phyloP scores from a whole-genome alignment of 2,797 vertebrate genomes.

The Okamejei kenojei region DNA sequence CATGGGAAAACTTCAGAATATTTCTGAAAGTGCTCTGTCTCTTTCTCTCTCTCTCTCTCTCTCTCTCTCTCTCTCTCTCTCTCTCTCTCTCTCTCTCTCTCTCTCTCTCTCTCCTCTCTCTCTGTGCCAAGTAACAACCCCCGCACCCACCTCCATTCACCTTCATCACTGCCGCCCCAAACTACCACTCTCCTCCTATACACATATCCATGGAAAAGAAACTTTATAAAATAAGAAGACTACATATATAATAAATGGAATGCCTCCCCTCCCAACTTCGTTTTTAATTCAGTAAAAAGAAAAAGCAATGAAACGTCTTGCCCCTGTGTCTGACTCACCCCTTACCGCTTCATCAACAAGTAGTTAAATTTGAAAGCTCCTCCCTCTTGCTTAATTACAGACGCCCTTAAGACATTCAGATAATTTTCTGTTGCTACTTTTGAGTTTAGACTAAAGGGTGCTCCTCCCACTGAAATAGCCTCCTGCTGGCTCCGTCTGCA shows the following conservation, averaged over 20 bases:
- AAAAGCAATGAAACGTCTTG: neutral
- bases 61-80: neutral
- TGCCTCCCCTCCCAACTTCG: neutral
- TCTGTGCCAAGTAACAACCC: too few relatives aligned
- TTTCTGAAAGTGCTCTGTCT: neutral
- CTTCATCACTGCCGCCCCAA: too few relatives aligned
- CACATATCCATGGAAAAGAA: neutral
- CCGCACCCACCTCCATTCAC: too few relatives aligned
- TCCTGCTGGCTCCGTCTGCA: slow-evolving; percentile 35
- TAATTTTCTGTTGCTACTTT: slow-evolving; percentile 35
- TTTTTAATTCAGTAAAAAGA: neutral
- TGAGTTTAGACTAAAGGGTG: slow-evolving; percentile 28
- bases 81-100: neutral
- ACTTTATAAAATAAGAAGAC: neutral
- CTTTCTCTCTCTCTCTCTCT: neutral
- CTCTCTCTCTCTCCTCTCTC: neutral
- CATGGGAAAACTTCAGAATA: neutral
- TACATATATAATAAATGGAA: neutral
- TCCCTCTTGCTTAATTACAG: slow-evolving; percentile 28
- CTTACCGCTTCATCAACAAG: slow-evolving; percentile 3
- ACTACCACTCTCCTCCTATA: neutral
- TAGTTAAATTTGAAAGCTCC: slow-evolving; percentile 16
- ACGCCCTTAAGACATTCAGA: slow-evolving; percentile 35
- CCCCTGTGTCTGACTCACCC: neutral
- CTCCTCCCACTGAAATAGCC: slow-evolving; percentile 33